Evolutionary conservation across 2,888 invertebrate species (phyloP), one percentile per base, ranked within the genome.

Genomic region (Poecilobothrus nobilitatus): DNA sequence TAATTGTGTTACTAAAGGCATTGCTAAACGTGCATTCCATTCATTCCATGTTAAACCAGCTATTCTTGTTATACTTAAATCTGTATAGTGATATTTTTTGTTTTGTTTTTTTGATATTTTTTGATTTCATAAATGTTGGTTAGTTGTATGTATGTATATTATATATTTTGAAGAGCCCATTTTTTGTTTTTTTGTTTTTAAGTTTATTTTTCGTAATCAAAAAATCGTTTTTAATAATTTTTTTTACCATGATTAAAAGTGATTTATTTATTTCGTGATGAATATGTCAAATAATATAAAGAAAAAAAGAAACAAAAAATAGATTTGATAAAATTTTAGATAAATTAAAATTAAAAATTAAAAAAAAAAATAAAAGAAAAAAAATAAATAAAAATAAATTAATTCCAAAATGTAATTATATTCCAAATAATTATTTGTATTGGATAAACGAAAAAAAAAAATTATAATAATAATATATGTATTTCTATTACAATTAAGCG

Each of bases 11-110:
- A 88, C 86, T 80, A 89, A 84, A 70, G 89, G 89, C 83, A 89
- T 84, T 75, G 91, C 90, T 81, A 92, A 83, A 75, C 91, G 84
- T 74, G 89, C 88, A 76, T 89, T 89, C 89, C 89, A 89, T 81
- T 87, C 87, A 76, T 88, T 88, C 89, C 89, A 89, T 79, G 86
- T 86, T 81, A 86, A 84, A 76, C 88, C 86, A 82, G 86, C 84
- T 84, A 88, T 84, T 80, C 90, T 84, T 74, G 86, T 87, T 84
- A 89, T 88, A 83, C 88, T 88, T 82, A 91, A 86, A 86, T 91
- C 91, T n/a, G n/a, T n/a, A n/a, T n/a, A n/a, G n/a, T n/a, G n/a
- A n/a, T n/a, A n/a, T n/a, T n/a, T 84, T 86, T 84, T 72, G 84
- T 85, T 18, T n/a, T n/a, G 41, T 37, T 71, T 66, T 63, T 53